Base-by-base conservation (phyloP, 2,797 vertebrate species). In the Garrulus glandarius region DNA sequence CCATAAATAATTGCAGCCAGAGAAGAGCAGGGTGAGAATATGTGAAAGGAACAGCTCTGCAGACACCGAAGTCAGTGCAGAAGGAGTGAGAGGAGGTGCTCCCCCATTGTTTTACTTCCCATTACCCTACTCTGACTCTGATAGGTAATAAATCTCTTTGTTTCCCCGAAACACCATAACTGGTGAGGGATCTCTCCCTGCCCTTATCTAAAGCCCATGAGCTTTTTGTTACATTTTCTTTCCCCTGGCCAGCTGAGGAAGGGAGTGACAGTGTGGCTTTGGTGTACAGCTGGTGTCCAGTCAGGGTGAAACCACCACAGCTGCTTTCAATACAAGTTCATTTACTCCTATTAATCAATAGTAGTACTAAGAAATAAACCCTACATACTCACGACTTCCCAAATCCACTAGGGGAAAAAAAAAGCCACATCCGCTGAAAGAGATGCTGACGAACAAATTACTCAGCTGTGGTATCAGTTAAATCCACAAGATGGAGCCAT, bases 401-500 rank as follows among this genome's bases (percentile, higher is more conserved):
- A 75, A 65, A 61, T 22, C 22, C 86, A 36, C 7, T 5, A 9
- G 19, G 0, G 1, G 3, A 20, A 13, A 56, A 2, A 5, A 5
- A 30, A 15, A 55, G 13, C 10, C 29, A 27, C 13, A 43, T 5
- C 7, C 1, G 0, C 43, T 49, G 27, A 60, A 39, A 41, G 21
- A 26, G 24, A 24, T 14, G 30, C 27, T 71, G 14, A 26, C 23
- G 16, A 53, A 32, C 6, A 39, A 43, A 52, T n/a, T 53, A 21
- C 12, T 80, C 47, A 32, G 1, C 10, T 55, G 44, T 43, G 32
- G 7, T 46, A 56, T 34, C 36, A 52, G 32, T 23, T 44, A 92
- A 75, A 47, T 18, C 79, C 93, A 92, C 69, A 55, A 61, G 79
- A 77, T 86, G 87, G 87, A 89, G 74, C 72, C 61, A 43, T 55